Conservation (phyloP, 2,113 vertebrate genomes). For the Synodontis membranacea region DNA sequence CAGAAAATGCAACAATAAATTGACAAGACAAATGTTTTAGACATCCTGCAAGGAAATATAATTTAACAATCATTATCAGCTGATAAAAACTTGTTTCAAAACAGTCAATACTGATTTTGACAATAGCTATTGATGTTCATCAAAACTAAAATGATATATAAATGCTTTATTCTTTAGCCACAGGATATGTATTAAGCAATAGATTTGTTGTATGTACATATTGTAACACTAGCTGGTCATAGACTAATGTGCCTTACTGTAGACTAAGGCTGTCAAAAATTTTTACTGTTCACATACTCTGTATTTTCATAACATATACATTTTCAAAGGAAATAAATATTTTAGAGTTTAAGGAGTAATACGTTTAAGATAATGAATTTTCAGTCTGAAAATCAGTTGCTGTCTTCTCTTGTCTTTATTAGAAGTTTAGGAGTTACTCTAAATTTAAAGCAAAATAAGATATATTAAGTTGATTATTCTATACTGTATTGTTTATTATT, state of each 20-base stretch:
- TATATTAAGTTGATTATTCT: background rate
- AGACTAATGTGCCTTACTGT: background rate
- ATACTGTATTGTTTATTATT: background rate
- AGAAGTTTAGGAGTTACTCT: background rate
- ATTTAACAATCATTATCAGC: background rate
- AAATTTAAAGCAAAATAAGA: background rate
- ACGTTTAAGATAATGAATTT: background rate
- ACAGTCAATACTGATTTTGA: background rate
- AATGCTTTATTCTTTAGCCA: background rate
- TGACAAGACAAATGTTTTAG: background rate
- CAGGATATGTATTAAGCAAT: background rate
- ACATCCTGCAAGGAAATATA: background rate
- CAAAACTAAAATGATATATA: background rate
- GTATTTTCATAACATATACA: background rate
- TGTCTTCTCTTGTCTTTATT: background rate
- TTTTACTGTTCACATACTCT: background rate
- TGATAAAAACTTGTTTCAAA: background rate
- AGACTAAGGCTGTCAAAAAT: background rate
- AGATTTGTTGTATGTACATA: background rate
- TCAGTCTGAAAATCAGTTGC: background rate
- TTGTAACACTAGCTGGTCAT: background rate
- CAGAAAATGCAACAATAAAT: background rate
- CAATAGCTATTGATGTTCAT: background rate
- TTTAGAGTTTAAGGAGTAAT: background rate
- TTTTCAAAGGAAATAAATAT: background rate